Evolutionary conservation across 2,888 invertebrate genomes (phyloP).

Genomic region (Ptychoptera albimana): DNA sequence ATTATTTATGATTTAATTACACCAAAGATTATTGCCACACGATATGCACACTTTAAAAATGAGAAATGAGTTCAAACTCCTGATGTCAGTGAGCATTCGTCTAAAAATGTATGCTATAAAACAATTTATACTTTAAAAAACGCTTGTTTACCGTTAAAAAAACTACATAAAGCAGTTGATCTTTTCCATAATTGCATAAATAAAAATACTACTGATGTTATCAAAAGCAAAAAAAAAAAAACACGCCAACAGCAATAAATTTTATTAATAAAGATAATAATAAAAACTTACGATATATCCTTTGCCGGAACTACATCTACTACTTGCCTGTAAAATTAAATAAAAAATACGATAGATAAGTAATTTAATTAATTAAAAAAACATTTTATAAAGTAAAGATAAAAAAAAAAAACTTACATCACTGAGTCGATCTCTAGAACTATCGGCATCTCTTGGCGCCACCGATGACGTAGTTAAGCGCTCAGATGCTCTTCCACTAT

Average conservation of each 20-base stretch:
- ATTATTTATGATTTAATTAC: too few relatives aligned
- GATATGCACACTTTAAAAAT: too few relatives aligned
- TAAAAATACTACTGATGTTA: too few relatives aligned
- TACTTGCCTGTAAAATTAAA: conserved; percentile 56
- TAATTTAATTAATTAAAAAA: not conserved
- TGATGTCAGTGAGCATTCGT: too few relatives aligned
- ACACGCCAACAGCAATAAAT: not conserved
- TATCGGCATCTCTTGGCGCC: conserved; percentile 62
- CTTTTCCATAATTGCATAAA: too few relatives aligned
- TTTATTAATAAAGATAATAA: conserved; percentile 7
- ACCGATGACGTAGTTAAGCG: conserved; percentile 61
- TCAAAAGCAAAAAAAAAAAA: not conserved
- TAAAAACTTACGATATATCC: conserved; percentile 82
- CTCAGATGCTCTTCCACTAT: conserved; percentile 69
- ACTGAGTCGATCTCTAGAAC: conserved; percentile 66
- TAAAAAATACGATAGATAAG: conserved; percentile 4
- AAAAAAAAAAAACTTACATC: conserved; percentile 46
- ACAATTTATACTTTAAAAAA: too few relatives aligned
- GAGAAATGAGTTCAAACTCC: too few relatives aligned
- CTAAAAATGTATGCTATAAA: too few relatives aligned
- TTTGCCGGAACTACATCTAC: conserved; percentile 84
- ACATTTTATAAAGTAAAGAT: not conserved
- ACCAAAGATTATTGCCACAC: too few relatives aligned
- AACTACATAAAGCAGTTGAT: too few relatives aligned
- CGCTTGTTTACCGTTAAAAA: too few relatives aligned